Base-by-base conservation (phyloP, 2,797 vertebrate genomes). In the Triplophysa bombifrons region DNA sequence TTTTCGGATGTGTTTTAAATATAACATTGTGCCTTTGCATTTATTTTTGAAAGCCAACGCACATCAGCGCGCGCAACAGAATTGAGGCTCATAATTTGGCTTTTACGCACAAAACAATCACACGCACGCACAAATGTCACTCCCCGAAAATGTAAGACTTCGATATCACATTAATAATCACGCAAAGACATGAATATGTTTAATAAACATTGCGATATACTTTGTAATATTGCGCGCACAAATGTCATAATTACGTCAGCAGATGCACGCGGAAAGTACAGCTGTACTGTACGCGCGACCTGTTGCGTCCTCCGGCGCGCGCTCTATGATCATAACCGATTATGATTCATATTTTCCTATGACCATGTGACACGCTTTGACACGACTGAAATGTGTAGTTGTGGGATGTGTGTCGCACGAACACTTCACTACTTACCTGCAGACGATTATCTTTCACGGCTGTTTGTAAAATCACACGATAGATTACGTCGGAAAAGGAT, bases 341-440 rank as follows among this genome's bases (percentile, higher is more conserved):
- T 93, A 94, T 94, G 93, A 94, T 93, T 94, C 93, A 94, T 93
- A 94, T 93, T 92, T 93, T 89, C 90, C 87, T 90, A 91, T 89
- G 89, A 91, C 85, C 88, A 50, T 84, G 70, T 67, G 60, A 64
- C 70, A 44, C 34, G 22, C 55, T 72, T 46, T 6, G 11, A 50
- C 44, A 6, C 66, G 30, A 8, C 38, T 41, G 12, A 13, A 9
- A 30, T 16, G 10, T 64, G 46, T 3, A 34, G 76, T 22, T 17
- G 17, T n/a, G 14, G 19, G 22, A 48, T 34, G 71, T 53, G 48
- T 2, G 75, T 46, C 82, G 86, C 51, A 82, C n/a, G 76, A 84
- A 70, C 72, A 61, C 55, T 73, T 83, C 83, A 83, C 20, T 88
- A 93, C 93, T 93, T 87, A 94, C 93, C 91, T 88, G 88, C 82